phyloP scores from a whole-genome alignment of 2,888 invertebrate species.

The Automeris io region DNA sequence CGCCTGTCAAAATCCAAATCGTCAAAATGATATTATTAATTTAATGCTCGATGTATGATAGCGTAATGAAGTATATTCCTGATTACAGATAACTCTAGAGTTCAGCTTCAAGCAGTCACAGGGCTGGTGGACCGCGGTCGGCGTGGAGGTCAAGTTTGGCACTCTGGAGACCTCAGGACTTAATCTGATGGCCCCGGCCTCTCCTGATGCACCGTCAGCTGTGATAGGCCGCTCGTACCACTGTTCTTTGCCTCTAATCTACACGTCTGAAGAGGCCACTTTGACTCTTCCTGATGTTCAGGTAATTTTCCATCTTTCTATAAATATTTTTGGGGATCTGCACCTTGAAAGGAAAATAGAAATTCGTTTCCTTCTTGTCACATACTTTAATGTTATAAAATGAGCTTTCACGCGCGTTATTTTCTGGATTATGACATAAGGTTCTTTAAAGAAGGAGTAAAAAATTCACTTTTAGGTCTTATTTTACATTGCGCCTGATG shows the following conservation, averaged over 20 bases:
- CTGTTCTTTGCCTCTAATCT: constrained; percentile 70
- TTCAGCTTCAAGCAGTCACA: constrained; percentile 72
- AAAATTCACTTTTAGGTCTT: no score
- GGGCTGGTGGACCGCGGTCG: constrained; percentile 75
- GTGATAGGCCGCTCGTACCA: constrained; percentile 75
- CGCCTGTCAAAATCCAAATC: no score
- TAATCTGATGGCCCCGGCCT: constrained; percentile 49
- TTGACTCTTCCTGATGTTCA: constrained; percentile 70
- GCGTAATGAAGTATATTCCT: constrained; percentile 1
- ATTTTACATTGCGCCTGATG: no score
- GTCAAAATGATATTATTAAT: no score
- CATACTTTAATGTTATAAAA: no score
- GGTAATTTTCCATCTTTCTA: constrained; percentile 34
- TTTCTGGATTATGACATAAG: no score
- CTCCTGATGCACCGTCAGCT: constrained; percentile 65
- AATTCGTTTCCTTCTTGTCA: no score
- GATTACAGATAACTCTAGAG: constrained; percentile 66
- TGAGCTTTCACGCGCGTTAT: no score
- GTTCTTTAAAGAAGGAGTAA: no score
- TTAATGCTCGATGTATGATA: no score
- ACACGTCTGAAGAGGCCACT: constrained; percentile 62
- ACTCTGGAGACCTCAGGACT: constrained; percentile 47
- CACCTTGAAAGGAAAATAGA: no score
- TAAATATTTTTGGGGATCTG: no score
- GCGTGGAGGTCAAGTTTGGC: constrained; percentile 73